These are phyloP conservation scores for Hypotaenidia okinawae DNA, from an alignment of 2,797 vertebrate genomes.

Conservation along the genomic window DNA sequence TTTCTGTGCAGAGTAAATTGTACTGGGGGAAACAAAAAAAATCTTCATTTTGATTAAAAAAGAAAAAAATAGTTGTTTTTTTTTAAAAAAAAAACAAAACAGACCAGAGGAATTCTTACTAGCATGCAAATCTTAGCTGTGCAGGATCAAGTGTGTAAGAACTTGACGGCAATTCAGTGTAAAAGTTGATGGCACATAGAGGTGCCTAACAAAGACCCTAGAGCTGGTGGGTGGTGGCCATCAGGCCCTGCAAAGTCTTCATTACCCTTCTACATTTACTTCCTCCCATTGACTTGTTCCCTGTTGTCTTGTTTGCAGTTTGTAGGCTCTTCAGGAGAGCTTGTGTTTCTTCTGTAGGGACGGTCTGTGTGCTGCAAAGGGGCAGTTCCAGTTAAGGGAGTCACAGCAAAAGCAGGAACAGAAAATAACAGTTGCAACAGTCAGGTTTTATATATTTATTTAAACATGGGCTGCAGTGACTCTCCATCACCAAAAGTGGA, in stretches of 20 bases:
- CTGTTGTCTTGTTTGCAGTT: background rate
- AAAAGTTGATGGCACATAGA: background rate
- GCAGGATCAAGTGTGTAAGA: background rate
- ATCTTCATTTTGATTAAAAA: background rate
- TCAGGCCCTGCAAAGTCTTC: background rate
- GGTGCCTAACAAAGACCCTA: background rate
- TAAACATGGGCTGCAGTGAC: background rate
- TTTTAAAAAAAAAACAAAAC: background rate
- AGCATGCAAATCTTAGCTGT: background rate
- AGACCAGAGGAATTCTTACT: background rate
- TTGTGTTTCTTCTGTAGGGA: accelerated
- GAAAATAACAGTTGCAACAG: background rate
- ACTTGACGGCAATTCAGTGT: background rate
- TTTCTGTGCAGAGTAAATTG: background rate
- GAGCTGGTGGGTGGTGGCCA: background rate
- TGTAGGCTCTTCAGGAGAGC: background rate
- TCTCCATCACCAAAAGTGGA: background rate
- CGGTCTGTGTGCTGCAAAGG: background rate
- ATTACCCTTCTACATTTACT: accelerated
- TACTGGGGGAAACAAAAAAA: background rate
- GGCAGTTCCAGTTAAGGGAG: background rate
- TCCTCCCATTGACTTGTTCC: accelerated
- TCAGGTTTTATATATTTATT: no score
- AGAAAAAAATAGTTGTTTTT: no score
- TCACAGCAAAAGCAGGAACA: background rate